Evolutionary conservation across 2,888 invertebrate species (phyloP).

Genomic region (Parasteatoda lunata): DNA sequence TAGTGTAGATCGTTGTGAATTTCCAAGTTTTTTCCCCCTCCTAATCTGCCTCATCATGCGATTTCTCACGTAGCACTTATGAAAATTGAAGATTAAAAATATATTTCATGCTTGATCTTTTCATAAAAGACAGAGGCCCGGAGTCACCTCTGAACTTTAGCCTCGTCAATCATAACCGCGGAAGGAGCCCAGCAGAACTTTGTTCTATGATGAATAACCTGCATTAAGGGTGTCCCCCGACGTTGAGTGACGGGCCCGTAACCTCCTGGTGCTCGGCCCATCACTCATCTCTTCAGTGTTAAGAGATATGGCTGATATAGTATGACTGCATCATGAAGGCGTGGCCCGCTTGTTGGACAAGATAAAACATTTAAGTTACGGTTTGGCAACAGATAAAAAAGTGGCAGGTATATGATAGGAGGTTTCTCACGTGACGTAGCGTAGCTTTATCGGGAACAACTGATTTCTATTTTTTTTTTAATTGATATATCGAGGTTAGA

Average conservation of each 20-base stretch:
- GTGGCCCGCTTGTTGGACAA: slow-evolving; percentile 55
- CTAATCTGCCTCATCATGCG: no score
- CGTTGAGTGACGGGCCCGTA: slow-evolving; percentile 25
- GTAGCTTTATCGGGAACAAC: no score
- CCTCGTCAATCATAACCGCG: slow-evolving; percentile 47
- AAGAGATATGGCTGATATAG: slow-evolving; percentile 29
- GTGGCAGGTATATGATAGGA: not conserved
- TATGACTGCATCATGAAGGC: slow-evolving; percentile 9
- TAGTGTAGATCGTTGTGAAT: no score
- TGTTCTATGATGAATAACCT: slow-evolving; percentile 50
- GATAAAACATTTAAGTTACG: slow-evolving; percentile 55
- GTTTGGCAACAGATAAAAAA: slow-evolving; percentile 24
- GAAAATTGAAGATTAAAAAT: no score
- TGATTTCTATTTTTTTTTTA: not conserved
- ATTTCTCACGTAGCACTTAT: no score
- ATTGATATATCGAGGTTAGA: not conserved
- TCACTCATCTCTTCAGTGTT: slow-evolving; percentile 28
- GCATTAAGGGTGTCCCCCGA: slow-evolving; percentile 44
- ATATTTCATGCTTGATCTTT: no score
- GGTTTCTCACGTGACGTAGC: no score
- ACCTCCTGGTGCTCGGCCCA: slow-evolving; percentile 28
- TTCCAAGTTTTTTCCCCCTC: no score
- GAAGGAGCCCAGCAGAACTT: slow-evolving; percentile 9
- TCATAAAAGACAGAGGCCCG: no score
- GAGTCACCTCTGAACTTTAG: slow-evolving; percentile 30